Conservation (phyloP, 2,113 vertebrate species). For the Brevimyrus niger region DNA sequence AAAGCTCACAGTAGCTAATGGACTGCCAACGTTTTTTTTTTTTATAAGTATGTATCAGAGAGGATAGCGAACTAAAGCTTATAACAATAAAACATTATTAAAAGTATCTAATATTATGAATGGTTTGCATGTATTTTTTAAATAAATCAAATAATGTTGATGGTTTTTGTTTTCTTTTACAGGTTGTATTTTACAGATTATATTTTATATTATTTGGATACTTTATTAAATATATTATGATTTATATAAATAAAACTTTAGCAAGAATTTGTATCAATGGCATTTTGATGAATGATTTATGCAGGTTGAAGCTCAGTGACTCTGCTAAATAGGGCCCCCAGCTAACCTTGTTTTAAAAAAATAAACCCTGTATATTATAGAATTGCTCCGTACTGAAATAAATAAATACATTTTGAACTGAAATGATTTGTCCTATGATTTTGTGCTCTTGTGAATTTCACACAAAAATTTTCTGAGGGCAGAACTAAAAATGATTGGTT, state of each 20-base stretch:
- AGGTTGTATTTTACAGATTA: neutral
- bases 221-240: neutral
- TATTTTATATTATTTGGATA: neutral
- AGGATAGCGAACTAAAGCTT: neutral
- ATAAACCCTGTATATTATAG: neutral
- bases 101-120: constrained; percentile 47
- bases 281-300: neutral
- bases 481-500: no score
- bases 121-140: neutral
- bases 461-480: no score
- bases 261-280: neutral
- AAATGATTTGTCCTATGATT: neutral
- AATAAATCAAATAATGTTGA: constrained; percentile 8
- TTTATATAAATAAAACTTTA: neutral
- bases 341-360: neutral
- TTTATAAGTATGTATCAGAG: neutral
- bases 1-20: neutral
- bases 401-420: neutral
- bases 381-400: neutral
- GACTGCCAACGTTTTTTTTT: neutral
- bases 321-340: neutral
- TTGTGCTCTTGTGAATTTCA: neutral
- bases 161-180: constrained; percentile 39
- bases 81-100: neutral
- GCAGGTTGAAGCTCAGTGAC: neutral